phyloP scores from a whole-genome alignment of 2,888 invertebrate genomes.

The Xiphydria camelus region DNA sequence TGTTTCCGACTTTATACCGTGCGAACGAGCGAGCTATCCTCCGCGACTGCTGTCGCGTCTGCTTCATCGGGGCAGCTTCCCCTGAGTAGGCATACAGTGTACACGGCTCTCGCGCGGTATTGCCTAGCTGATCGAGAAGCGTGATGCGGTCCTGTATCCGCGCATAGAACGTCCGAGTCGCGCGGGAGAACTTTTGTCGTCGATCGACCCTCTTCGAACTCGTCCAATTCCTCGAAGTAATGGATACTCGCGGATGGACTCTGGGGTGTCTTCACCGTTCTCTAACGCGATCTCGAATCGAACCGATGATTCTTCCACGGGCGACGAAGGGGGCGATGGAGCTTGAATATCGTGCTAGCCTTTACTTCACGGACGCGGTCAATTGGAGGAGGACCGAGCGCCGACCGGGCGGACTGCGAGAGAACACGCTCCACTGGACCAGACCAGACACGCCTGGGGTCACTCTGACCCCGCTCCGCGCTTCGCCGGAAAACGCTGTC shows the following conservation, averaged over 20 bases:
- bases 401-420: slow-evolving; percentile 3
- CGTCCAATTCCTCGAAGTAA: no score
- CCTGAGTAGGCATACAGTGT: neutral
- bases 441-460: slow-evolving; percentile 50
- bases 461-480: slow-evolving; percentile 17
- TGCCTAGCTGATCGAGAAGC: slow-evolving; percentile 41
- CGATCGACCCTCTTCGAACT: no score
- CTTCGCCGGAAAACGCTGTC: slow-evolving; percentile 34
- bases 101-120: slow-evolving; percentile 12
- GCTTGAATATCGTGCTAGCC: no score
- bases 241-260: no score
- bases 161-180: slow-evolving; percentile 21
- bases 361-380: slow-evolving; percentile 21
- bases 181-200: slow-evolving; percentile 34
- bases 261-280: no score
- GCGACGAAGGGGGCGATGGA: no score
- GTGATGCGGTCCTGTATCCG: slow-evolving; percentile 39
- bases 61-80: neutral
- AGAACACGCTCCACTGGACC: slow-evolving; percentile 49
- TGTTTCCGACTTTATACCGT: no score
- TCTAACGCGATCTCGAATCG: no score
- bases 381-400: slow-evolving; percentile 17
- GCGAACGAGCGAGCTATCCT: no score
- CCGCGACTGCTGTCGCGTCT: no score
- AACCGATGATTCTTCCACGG: no score